Percentiles rank a stretch among this genome's conserved stretches.
Evolutionary conservation across 2,113 vertebrate genomes (phyloP).

Genomic region (Litocranius walleri): DNA sequence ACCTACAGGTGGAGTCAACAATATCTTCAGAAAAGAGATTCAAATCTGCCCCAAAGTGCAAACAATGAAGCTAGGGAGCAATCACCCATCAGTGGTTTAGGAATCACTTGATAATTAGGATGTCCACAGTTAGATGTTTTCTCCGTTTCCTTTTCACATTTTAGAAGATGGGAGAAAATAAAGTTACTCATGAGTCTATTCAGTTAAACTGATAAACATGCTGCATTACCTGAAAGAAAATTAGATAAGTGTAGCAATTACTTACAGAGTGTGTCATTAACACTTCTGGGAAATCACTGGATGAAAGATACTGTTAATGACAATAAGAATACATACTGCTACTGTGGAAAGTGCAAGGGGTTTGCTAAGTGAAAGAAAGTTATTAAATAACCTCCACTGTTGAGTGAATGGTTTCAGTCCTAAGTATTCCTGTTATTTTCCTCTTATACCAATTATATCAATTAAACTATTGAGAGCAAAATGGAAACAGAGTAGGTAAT

Average conservation of each 20-base stretch:
- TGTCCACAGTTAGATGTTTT: background rate
- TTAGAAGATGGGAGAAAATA: background rate
- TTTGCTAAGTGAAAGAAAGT: conserved; percentile 17
- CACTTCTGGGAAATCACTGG: background rate
- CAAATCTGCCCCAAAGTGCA: background rate
- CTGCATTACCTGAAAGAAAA: conserved; percentile 11
- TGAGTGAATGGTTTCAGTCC: background rate
- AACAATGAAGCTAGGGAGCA: background rate
- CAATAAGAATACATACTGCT: background rate
- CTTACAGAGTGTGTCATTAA: background rate
- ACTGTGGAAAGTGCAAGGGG: background rate
- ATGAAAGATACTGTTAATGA: background rate
- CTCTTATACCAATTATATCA: background rate
- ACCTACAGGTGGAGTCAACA: background rate
- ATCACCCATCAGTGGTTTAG: background rate
- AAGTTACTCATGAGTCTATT: background rate
- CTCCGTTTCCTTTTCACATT: background rate
- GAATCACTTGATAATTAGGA: background rate
- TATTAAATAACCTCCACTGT: background rate
- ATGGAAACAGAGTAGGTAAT: background rate
- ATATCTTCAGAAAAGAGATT: background rate
- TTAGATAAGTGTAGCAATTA: background rate
- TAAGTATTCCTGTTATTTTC: background rate
- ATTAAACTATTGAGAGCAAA: background rate
- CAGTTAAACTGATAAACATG: background rate